Percentiles rank a stretch among this genome's conserved stretches.
These are phyloP conservation scores for Leptestheria dahalacensis DNA, from an alignment of 1,140 invertebrate genomes.

Conservation along the genomic window DNA sequence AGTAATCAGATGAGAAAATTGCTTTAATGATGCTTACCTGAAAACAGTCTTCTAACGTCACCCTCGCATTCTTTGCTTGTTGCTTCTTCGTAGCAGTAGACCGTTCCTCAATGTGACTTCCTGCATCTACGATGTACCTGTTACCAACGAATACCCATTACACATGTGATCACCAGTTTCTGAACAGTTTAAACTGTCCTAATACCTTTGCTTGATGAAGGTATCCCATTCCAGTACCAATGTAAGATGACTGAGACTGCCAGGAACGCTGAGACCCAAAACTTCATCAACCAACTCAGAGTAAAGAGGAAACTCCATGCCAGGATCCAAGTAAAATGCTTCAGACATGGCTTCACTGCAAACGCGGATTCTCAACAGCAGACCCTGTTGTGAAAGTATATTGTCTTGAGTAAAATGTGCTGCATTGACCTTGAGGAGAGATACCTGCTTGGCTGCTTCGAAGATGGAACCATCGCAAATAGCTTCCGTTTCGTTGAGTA, in stretches of 20 bases:
- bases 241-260: conserved; percentile 59
- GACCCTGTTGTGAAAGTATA: too few relatives aligned
- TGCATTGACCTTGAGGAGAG: too few relatives aligned
- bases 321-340: conserved; percentile 45
- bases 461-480: too few relatives aligned
- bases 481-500: conserved; percentile 71
- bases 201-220: conserved; percentile 39
- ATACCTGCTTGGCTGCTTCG: too few relatives aligned
- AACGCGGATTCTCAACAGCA: conserved; percentile 9
- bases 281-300: conserved; percentile 80
- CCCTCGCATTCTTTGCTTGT: conserved; percentile 38
- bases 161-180: too few relatives aligned
- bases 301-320: conserved; percentile 79
- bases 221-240: conserved; percentile 75
- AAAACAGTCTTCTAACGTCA: conserved; percentile 83
- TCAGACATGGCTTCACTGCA: conserved; percentile 16
- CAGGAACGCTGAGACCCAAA: conserved; percentile 47
- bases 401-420: too few relatives aligned
- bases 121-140: conserved; percentile 42
- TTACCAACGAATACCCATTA: too few relatives aligned
- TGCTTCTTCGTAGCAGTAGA: conserved; percentile 49
- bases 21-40: conserved; percentile 29
- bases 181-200: neutral
- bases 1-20: neutral
- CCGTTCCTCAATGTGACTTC: conserved; percentile 58